A percentile compares a stretch with the other conserved stretches of the same genome.
These are phyloP conservation scores for Drosophila gaucha DNA, from an alignment of 2,888 invertebrate species.

Conservation along the genomic window DNA sequence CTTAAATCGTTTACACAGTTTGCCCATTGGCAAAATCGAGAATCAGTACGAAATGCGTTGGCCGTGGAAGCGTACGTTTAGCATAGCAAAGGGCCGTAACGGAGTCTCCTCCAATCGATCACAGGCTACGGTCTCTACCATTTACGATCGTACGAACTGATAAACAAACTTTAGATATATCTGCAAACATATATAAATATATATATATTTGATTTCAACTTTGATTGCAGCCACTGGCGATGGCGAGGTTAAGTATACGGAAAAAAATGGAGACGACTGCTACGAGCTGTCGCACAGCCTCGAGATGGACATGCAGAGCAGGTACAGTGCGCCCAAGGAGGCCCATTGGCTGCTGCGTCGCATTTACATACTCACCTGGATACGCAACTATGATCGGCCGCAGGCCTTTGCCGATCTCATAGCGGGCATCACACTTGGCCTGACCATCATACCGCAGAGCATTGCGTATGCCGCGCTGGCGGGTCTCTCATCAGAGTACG, in stretches of 20 bases:
- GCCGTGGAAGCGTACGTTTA: constrained; percentile 73
- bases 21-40: constrained; percentile 44
- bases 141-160: constrained; percentile 65
- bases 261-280: constrained; percentile 57
- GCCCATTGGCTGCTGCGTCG: constrained; percentile 81
- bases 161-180: background rate
- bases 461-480: constrained; percentile 95
- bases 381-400: constrained; percentile 88
- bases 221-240: constrained; percentile 59
- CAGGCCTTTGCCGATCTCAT: constrained; percentile 92
- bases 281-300: constrained; percentile 49
- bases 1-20: constrained; percentile 38
- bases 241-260: constrained; percentile 58
- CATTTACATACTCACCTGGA: constrained; percentile 88
- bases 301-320: constrained; percentile 65
- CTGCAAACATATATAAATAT: background rate
- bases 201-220: background rate
- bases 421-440: constrained; percentile 94
- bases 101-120: background rate
- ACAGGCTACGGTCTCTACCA: constrained; percentile 46
- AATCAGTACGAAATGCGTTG: constrained; percentile 74
- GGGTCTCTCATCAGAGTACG: constrained; percentile 94
- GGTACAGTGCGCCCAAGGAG: constrained; percentile 67
- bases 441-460: constrained; percentile 97
- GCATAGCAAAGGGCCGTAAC: constrained; percentile 23